phyloP scores from a whole-genome alignment of 2,888 invertebrate species.

The Cantharis lateralis region DNA sequence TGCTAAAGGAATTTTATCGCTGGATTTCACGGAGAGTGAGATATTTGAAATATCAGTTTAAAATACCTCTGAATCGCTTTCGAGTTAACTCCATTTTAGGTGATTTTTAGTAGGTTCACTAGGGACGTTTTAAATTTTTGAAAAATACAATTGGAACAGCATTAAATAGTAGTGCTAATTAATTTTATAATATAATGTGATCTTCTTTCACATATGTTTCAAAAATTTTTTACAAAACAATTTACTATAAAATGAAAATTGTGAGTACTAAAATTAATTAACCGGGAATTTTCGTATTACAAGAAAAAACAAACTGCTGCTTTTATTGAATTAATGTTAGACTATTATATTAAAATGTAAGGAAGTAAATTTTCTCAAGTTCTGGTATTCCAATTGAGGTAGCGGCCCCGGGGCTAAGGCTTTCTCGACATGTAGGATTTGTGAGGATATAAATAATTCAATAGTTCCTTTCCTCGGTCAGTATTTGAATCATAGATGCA shows the following conservation, averaged over 20 bases:
- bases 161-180: too few species aligned
- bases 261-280: neutral
- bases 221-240: too few species aligned
- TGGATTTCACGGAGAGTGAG: neutral
- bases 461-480: conserved; percentile 25
- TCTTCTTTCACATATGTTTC: too few species aligned
- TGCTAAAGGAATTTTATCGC: neutral
- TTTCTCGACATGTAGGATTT: conserved; percentile 24
- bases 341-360: neutral
- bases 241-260: neutral
- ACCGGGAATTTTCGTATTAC: neutral
- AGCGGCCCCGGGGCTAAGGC: neutral
- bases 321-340: neutral
- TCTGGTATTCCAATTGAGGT: conserved; percentile 19
- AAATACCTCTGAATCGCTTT: neutral
- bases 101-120: neutral
- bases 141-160: neutral
- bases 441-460: conserved; percentile 30
- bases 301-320: neutral
- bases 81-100: neutral
- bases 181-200: too few species aligned
- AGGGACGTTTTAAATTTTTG: neutral
- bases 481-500: conserved; percentile 31
- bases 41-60: neutral
- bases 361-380: neutral